Conservation (phyloP, 2,888 invertebrate species). For the Byasa hedistus region DNA sequence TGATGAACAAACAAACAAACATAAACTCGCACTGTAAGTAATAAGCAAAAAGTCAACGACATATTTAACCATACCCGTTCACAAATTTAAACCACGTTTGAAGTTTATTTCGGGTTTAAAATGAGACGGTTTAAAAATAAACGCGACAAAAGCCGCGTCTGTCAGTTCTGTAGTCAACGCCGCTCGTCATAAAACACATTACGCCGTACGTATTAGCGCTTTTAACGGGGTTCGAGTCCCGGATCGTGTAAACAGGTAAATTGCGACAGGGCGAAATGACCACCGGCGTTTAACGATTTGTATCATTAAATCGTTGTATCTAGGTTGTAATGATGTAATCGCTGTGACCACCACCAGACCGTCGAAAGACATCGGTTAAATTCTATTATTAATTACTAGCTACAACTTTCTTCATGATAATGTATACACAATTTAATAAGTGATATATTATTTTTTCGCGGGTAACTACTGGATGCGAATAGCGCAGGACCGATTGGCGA, state of each 20-base stretch:
- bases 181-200: constrained; percentile 59
- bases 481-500: too few species aligned
- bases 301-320: constrained; percentile 23
- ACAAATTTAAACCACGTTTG: constrained; percentile 14
- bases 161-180: constrained; percentile 33
- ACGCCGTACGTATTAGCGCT: constrained; percentile 59
- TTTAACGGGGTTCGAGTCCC: constrained; percentile 46
- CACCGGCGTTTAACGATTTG: constrained; percentile 33
- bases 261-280: constrained; percentile 40
- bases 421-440: too few species aligned
- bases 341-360: background rate
- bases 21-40: too few species aligned
- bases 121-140: constrained; percentile 10
- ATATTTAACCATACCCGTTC: too few species aligned
- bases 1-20: too few species aligned
- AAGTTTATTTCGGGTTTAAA: constrained; percentile 13
- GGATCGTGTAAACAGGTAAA: constrained; percentile 50
- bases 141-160: constrained; percentile 37
- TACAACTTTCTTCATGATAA: too few species aligned
- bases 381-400: too few species aligned
- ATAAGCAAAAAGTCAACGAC: too few species aligned
- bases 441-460: too few species aligned
- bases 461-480: too few species aligned
- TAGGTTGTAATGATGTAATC: constrained; percentile 14
- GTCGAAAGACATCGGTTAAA: too few species aligned